Percentiles rank a stretch among this genome's conserved stretches.
Evolutionary conservation across 2,113 vertebrate species (phyloP).

Genomic region (Loxodonta africana): DNA sequence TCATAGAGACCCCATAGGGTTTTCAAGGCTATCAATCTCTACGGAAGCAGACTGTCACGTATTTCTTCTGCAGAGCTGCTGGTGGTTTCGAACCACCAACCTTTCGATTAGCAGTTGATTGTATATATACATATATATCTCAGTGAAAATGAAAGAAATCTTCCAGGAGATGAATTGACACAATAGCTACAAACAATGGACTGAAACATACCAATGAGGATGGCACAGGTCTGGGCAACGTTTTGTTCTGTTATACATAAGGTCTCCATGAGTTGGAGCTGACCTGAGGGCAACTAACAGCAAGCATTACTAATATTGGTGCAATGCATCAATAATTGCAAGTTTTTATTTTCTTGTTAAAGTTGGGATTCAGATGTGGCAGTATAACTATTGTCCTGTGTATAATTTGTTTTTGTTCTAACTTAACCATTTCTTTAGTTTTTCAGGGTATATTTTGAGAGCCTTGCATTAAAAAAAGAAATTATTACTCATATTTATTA

Average conservation of each 20-base stretch:
- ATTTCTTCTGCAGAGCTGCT: too few species aligned
- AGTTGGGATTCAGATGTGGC: slow-evolving; percentile 23
- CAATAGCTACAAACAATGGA: background rate
- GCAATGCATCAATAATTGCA: background rate
- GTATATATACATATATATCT: too few species aligned
- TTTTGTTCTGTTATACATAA: background rate
- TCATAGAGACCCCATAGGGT: too few species aligned
- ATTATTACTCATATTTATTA: background rate
- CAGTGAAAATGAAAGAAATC: too few species aligned
- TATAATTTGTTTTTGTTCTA: slow-evolving; percentile 1
- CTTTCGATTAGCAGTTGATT: too few species aligned
- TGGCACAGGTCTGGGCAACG: background rate
- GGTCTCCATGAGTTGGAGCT: background rate
- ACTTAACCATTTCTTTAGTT: slow-evolving; percentile 2
- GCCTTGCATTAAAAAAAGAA: slow-evolving; percentile 35
- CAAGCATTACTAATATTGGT: background rate
- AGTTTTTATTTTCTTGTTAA: slow-evolving; percentile 46
- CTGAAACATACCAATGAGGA: background rate
- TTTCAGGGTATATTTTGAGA: slow-evolving; percentile 9
- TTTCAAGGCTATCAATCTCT: too few species aligned
- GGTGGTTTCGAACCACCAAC: too few species aligned
- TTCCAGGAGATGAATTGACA: background rate
- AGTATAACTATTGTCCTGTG: background rate
- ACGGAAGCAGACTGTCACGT: too few species aligned
- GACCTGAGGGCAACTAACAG: background rate